These are phyloP conservation scores for Drosophila setosimentum DNA, from an alignment of 2,888 invertebrate species.

Conservation along the genomic window DNA sequence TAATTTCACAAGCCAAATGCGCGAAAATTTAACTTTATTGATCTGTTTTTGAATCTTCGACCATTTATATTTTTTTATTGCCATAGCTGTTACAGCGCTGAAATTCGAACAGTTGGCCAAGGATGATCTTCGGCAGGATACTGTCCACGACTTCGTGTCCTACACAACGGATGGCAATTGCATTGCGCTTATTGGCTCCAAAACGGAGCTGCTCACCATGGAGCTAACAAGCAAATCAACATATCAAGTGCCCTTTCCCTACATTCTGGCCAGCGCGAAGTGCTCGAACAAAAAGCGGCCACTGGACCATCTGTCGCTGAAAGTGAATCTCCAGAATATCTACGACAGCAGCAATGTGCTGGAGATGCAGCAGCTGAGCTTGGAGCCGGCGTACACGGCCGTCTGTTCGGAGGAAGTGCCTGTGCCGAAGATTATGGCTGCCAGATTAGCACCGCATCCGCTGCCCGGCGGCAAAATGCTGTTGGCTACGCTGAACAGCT, in stretches of 20 bases:
- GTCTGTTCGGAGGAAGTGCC: conserved; percentile 63
- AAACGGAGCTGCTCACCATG: conserved; percentile 60
- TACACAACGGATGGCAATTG: conserved; percentile 40
- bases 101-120: conserved; percentile 65
- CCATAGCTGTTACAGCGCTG: conserved; percentile 9
- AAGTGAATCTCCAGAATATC: conserved; percentile 62
- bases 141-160: conserved; percentile 64
- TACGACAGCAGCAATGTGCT: conserved; percentile 63
- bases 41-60: not conserved
- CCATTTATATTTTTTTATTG: not conserved
- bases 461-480: conserved; percentile 44
- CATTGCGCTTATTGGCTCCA: conserved; percentile 69
- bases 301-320: conserved; percentile 53
- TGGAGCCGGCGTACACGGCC: conserved; percentile 77
- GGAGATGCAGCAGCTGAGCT: conserved; percentile 73
- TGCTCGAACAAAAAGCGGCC: conserved; percentile 47
- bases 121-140: conserved; percentile 67
- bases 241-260: conserved; percentile 63
- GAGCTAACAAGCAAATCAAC: conserved; percentile 62
- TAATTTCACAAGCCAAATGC: not conserved
- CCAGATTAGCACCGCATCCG: conserved; percentile 50
- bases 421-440: conserved; percentile 43
- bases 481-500: conserved; percentile 70
- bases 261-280: conserved; percentile 47
- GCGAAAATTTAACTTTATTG: not conserved